phyloP scores from a whole-genome alignment of 64 coral and sea anemone species.

The Montipora cactus region DNA sequence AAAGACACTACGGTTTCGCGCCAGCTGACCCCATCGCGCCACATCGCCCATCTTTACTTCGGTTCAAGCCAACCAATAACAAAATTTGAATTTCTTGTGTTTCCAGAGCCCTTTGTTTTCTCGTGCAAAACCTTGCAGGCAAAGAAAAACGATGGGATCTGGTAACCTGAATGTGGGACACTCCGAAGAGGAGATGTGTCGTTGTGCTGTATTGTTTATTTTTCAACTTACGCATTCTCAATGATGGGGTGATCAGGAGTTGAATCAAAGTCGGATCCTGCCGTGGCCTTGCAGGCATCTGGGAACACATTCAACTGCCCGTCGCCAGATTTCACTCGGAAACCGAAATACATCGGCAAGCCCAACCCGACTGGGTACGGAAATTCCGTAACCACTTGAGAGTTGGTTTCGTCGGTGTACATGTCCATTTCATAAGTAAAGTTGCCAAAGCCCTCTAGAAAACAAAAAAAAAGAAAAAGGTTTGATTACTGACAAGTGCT shows the following conservation, averaged over 20 bases:
- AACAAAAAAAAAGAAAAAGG: background rate
- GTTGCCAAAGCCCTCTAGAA: conserved; percentile 37
- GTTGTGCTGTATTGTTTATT: background rate
- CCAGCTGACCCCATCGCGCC: too few relatives aligned
- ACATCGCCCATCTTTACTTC: too few relatives aligned
- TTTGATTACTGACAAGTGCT: too few relatives aligned
- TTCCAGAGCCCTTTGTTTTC: too few relatives aligned
- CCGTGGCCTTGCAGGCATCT: conserved; percentile 37
- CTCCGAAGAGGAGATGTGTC: background rate
- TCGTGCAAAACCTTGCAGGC: too few relatives aligned
- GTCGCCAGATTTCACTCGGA: conserved; percentile 28
- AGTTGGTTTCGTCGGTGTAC: background rate
- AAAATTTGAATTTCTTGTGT: too few relatives aligned
- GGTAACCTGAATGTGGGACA: too few relatives aligned
- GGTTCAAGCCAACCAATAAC: too few relatives aligned
- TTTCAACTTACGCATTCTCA: conserved; percentile 13
- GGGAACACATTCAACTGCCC: conserved; percentile 4
- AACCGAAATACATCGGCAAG: conserved; percentile 18
- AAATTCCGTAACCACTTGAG: background rate
- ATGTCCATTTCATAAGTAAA: conserved; percentile 36
- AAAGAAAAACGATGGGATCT: too few relatives aligned
- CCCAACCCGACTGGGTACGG: conserved; percentile 20
- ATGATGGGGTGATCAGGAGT: conserved; percentile 29
- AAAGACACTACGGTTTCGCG: too few relatives aligned
- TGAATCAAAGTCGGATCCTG: conserved; percentile 14